phyloP scores from a whole-genome alignment of 2,888 invertebrate genomes.

The Helleia helle region DNA sequence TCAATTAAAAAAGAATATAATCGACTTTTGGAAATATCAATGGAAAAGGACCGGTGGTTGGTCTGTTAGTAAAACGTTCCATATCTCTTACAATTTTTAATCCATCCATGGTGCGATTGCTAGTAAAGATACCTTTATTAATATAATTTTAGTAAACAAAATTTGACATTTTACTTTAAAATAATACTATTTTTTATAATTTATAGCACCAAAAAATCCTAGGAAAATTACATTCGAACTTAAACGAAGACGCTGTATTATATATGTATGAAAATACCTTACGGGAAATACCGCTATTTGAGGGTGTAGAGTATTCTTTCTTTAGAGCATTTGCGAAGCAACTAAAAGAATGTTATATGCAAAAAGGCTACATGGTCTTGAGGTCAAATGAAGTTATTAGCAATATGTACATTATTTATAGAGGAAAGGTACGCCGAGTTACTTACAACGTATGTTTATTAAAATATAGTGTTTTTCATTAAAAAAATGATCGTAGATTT shows the following conservation, averaged over 20 bases:
- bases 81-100: not conserved
- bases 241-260: constrained; percentile 69
- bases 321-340: constrained; percentile 69
- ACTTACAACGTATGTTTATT: no score
- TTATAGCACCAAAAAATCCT: constrained; percentile 59
- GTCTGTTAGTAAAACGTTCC: constrained; percentile 41
- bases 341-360: constrained; percentile 53
- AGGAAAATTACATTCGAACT: constrained; percentile 64
- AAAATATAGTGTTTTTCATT: no score
- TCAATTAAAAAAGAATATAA: constrained; percentile 40
- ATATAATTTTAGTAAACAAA: constrained; percentile 10
- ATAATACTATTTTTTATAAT: no score
- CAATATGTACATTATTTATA: constrained; percentile 59
- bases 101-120: no score
- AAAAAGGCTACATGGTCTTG: constrained; percentile 61
- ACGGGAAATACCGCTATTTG: constrained; percentile 67
- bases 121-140: not conserved
- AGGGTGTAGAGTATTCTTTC: constrained; percentile 66
- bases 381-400: constrained; percentile 55
- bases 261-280: constrained; percentile 70
- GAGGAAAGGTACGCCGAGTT: constrained; percentile 53
- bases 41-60: constrained; percentile 68
- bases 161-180: no score
- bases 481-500: no score
- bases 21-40: constrained; percentile 65